These are phyloP conservation scores for Anolis sagrei DNA, from an alignment of 2,113 vertebrate species.

Conservation along the genomic window DNA sequence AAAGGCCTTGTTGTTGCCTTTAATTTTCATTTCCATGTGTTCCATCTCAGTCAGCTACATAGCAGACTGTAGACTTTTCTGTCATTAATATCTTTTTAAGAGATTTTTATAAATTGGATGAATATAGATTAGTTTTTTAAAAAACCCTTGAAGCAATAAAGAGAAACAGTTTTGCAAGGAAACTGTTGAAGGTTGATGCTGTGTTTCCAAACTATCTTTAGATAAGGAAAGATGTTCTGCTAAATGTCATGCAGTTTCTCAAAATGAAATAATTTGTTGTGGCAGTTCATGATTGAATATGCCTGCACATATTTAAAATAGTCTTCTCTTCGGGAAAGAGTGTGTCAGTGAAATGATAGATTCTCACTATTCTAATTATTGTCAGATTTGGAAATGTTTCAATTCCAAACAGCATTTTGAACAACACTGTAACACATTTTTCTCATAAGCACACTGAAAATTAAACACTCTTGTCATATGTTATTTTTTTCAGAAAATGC, in stretches of 20 bases:
- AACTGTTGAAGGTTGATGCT: conserved; percentile 38
- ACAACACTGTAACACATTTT: conserved; percentile 72
- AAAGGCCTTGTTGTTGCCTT: neutral
- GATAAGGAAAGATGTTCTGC: conserved; percentile 64
- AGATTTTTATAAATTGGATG: conserved; percentile 39
- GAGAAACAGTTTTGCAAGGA: neutral
- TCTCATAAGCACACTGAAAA: conserved; percentile 60
- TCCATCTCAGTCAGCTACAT: conserved; percentile 4
- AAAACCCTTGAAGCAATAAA: neutral
- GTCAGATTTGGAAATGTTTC: conserved; percentile 74
- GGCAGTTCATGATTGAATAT: conserved; percentile 77
- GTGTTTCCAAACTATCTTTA: conserved; percentile 66
- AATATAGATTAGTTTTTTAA: neutral
- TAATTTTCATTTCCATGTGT: neutral
- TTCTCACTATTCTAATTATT: conserved; percentile 78
- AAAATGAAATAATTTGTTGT: conserved; percentile 77
- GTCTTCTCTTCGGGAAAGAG: conserved; percentile 63
- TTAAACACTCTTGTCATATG: conserved; percentile 75
- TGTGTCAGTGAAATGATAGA: conserved; percentile 70
- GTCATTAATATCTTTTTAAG: conserved; percentile 46
- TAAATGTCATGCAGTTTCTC: conserved; percentile 64
- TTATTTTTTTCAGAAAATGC: conserved; percentile 71
- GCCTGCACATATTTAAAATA: conserved; percentile 71
- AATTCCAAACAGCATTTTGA: conserved; percentile 70
- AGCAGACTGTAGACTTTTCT: conserved; percentile 41